A percentile compares a stretch with the other conserved stretches of the same genome.
phyloP scores from a whole-genome alignment of 1,140 invertebrate genomes.

The Heliconius hermathena region DNA sequence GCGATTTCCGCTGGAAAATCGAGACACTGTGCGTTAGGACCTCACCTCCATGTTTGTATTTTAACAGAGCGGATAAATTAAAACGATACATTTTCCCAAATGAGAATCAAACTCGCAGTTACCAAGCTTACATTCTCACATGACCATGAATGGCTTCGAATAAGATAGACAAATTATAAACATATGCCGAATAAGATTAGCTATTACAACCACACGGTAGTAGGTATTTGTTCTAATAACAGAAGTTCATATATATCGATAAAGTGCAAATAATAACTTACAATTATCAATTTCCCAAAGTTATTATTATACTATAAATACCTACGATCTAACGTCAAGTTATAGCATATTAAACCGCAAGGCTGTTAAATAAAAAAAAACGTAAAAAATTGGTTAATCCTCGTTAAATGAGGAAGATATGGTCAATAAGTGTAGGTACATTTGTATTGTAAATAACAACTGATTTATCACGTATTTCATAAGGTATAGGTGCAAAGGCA shows the following conservation, averaged over 20 bases:
- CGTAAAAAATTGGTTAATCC: not conserved
- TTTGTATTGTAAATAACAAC: conserved; percentile 1
- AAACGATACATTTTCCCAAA: too few relatives aligned
- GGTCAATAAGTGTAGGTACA: not conserved
- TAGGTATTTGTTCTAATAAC: too few relatives aligned
- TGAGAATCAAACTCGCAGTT: too few relatives aligned
- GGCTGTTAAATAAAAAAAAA: not conserved
- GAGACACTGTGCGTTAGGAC: not conserved
- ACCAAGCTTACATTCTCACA: too few relatives aligned
- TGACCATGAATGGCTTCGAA: too few relatives aligned
- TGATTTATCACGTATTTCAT: not conserved
- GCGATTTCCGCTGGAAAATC: not conserved
- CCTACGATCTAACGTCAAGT: not conserved
- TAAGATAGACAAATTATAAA: too few relatives aligned
- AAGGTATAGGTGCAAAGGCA: not conserved
- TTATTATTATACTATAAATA: not conserved
- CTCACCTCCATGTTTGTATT: too few relatives aligned
- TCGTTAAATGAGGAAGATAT: conserved; percentile 6
- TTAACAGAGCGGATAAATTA: too few relatives aligned
- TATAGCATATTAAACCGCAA: not conserved
- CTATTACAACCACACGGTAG: too few relatives aligned
- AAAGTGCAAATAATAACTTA: too few relatives aligned
- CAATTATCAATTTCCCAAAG: not conserved
- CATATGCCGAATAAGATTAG: too few relatives aligned
- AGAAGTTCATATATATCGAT: too few relatives aligned